Conservation (phyloP, 2,888 invertebrate species). For the Acronicta alni region DNA sequence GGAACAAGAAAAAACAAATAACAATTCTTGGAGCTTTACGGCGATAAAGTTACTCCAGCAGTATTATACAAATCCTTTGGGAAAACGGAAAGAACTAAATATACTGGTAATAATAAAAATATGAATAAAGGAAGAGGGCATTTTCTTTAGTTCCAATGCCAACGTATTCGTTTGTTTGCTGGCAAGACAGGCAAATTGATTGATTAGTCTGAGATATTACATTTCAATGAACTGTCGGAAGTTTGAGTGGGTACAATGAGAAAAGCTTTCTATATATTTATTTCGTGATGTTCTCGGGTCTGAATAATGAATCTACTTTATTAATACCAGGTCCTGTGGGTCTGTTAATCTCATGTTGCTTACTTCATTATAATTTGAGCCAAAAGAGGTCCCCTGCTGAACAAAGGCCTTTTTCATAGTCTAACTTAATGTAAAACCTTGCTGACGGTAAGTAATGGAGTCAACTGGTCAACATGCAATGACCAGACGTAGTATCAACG, state of each 20-base stretch:
- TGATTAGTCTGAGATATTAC: slow-evolving; percentile 18
- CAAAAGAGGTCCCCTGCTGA: no score
- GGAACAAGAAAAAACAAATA: slow-evolving; percentile 1
- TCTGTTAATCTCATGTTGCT: no score
- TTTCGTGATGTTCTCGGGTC: neutral
- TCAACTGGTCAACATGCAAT: neutral
- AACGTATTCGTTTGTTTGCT: slow-evolving; percentile 11
- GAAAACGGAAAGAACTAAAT: neutral
- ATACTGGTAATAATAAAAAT: slow-evolving; percentile 7
- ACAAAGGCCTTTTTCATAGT: no score
- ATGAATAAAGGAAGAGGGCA: slow-evolving; percentile 13
- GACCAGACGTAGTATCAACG: neutral
- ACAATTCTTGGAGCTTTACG: neutral
- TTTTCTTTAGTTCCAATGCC: slow-evolving; percentile 21
- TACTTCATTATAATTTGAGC: no score
- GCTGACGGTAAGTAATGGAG: no score
- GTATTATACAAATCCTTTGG: slow-evolving; percentile 8
- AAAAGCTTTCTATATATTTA: neutral
- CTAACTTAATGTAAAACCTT: no score
- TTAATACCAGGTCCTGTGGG: no score
- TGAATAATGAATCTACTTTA: neutral
- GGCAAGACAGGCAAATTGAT: slow-evolving; percentile 24
- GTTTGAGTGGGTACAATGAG: neutral
- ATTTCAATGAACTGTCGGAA: slow-evolving; percentile 9
- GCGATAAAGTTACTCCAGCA: neutral